Evolutionary conservation across 1,140 invertebrate species (phyloP).

Genomic region (Tetramorium parvispinum): DNA sequence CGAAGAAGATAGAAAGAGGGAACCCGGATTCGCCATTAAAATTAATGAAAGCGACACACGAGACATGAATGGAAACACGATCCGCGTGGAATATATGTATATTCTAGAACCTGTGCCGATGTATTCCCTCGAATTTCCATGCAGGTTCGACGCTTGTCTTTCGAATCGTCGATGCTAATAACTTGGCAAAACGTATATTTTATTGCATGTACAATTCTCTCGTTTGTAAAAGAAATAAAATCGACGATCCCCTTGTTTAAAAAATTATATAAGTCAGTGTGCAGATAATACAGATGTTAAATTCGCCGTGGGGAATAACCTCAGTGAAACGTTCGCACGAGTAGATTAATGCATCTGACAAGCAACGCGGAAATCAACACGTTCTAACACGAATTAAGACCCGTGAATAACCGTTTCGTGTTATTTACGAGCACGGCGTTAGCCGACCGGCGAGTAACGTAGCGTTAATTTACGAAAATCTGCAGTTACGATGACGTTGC

Average conservation of each 20-base stretch:
- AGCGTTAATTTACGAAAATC: conserved; percentile 33
- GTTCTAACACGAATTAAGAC: conserved; percentile 32
- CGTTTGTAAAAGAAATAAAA: not conserved
- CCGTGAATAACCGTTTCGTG: not conserved
- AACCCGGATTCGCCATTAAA: conserved; percentile 58
- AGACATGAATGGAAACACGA: conserved; percentile 65
- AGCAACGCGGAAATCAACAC: conserved; percentile 45
- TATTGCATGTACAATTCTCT: not conserved
- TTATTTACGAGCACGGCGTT: conserved; percentile 31
- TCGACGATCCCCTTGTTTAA: not conserved
- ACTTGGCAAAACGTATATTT: conserved; percentile 4
- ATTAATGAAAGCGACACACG: conserved; percentile 66
- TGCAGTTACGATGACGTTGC: not conserved
- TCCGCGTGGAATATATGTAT: conserved; percentile 43
- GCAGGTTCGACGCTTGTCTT: conserved; percentile 14
- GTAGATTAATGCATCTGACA: not conserved
- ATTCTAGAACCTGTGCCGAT: not conserved
- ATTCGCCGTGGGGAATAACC: not conserved
- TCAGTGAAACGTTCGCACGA: not conserved
- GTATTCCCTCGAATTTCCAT: conserved; percentile 46
- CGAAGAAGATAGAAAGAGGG: conserved; percentile 61
- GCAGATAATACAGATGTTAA: conserved; percentile 14
- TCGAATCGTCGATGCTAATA: conserved; percentile 19
- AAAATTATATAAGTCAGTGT: not conserved
- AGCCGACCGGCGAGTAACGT: not conserved